Percentiles rank a stretch among this genome's conserved stretches.
phyloP scores from a whole-genome alignment of 2,888 invertebrate species.

The Tipula confusa region DNA sequence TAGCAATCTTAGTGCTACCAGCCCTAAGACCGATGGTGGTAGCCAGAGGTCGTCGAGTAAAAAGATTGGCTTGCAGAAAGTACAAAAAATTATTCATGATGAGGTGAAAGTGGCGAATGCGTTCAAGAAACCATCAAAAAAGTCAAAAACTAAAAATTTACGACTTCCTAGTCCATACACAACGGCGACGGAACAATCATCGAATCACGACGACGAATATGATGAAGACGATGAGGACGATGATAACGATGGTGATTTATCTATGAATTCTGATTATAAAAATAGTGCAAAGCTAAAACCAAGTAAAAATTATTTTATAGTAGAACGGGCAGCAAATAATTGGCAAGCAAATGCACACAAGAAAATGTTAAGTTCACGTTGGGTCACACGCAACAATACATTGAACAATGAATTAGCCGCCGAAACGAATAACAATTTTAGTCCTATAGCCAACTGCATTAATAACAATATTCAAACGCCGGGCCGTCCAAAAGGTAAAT shows the following conservation, averaged over 20 bases:
- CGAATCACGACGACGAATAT: constrained; percentile 21
- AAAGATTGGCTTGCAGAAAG: background rate
- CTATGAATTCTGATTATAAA: background rate
- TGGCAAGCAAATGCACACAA: constrained; percentile 7
- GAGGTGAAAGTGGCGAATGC: background rate
- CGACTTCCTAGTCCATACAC: background rate
- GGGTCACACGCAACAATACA: background rate
- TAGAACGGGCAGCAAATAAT: constrained; percentile 20
- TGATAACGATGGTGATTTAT: background rate
- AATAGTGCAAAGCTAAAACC: background rate
- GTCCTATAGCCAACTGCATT: background rate
- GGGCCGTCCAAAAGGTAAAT: background rate
- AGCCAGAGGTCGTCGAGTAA: background rate
- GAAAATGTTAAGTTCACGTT: background rate
- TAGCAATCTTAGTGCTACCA: background rate
- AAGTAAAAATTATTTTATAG: constrained; percentile 25
- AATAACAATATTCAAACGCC: background rate
- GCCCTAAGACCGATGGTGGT: background rate
- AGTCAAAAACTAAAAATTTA: constrained; percentile 27
- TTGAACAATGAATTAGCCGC: background rate
- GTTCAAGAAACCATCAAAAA: background rate
- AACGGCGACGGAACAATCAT: background rate
- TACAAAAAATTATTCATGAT: constrained; percentile 28
- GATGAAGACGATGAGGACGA: background rate
- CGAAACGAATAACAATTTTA: background rate